Evolutionary conservation across 1,140 invertebrate species (phyloP), one percentile per base, ranked within the genome.

Genomic region (Phortica variegata): DNA sequence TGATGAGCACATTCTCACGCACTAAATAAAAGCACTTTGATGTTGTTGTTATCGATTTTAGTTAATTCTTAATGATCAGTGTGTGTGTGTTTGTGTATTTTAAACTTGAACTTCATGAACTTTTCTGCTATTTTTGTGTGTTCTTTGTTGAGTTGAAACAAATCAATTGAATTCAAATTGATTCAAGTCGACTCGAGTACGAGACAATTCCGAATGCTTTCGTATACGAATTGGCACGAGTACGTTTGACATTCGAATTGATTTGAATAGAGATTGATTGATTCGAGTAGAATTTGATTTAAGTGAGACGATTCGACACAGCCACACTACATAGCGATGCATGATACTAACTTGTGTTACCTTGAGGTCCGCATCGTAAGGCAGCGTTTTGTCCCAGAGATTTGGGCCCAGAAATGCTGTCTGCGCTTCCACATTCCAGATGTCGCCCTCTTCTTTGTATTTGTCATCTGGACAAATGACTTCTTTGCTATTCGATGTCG

Each of bases 361-460:
- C 85, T 95, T 95, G 81, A 96, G 90, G 83, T 95, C 91, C 76
- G 88, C 85, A 80, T 93, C 89, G 72, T 91, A 93, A 59, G 88
- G 87, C 60, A 89, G 78, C 54, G 89, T 90, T 79, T 94, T 95
- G 79, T 95, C 91, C 93, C 93, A 96, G 20, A 96, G 79, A 76
- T 91, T 95, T 36, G 93, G 93, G 36, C 93, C 93, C 48, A 97
- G 83, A 80, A 95, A 95, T 65, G 93, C 93, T 42, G 92, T 88
- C 73, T 93, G 90, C 60, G 89, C 89, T 80, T 94, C 90, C 60
- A 89, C 85, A 71, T 85, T 87, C 90, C 90, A 92, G 46, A 90
- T 81, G 77, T 91, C 90, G 55, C 81, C 87, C 70, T 90, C 88
- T 66, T 90, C 88, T 76, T 91, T 89, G 60, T 84, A 84, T 77